phyloP scores from a whole-genome alignment of 2,888 invertebrate species.

The Marasmarcha lunaedactyla region DNA sequence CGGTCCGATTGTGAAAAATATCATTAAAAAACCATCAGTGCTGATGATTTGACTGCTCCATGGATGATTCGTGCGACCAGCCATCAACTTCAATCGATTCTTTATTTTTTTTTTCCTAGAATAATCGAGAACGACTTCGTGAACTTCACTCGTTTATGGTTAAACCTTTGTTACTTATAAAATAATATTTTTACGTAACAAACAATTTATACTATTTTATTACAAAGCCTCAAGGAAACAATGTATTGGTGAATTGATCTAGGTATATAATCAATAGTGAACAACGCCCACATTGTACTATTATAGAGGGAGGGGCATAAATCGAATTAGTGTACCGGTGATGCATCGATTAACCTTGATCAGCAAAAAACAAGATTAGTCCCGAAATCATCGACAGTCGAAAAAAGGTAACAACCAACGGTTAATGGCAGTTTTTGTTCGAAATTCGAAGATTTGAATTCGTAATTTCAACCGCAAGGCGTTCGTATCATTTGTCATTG shows the following conservation, averaged over 20 bases:
- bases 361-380: slow-evolving; percentile 67
- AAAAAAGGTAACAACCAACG: slow-evolving; percentile 60
- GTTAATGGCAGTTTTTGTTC: slow-evolving; percentile 68
- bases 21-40: slow-evolving; percentile 72
- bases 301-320: slow-evolving; percentile 54
- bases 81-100: slow-evolving; percentile 67
- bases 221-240: no score
- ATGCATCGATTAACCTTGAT: slow-evolving; percentile 64
- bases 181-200: no score
- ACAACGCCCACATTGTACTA: slow-evolving; percentile 57
- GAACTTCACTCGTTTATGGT: slow-evolving; percentile 24
- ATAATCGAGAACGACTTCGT: slow-evolving; percentile 42
- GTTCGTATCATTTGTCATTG: slow-evolving; percentile 70
- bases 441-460: slow-evolving; percentile 66
- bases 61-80: slow-evolving; percentile 33
- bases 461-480: slow-evolving; percentile 68
- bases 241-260: no score
- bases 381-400: slow-evolving; percentile 61
- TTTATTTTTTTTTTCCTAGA: slow-evolving; percentile 46
- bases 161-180: no score
- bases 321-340: slow-evolving; percentile 58
- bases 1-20: slow-evolving; percentile 69
- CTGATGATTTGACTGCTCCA: slow-evolving; percentile 61
- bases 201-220: no score
- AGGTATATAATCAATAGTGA: slow-evolving; percentile 54